Evolutionary conservation across 2,113 vertebrate genomes (phyloP), one percentile per base, ranked within the genome.

Genomic region (Dipodomys spectabilis): DNA sequence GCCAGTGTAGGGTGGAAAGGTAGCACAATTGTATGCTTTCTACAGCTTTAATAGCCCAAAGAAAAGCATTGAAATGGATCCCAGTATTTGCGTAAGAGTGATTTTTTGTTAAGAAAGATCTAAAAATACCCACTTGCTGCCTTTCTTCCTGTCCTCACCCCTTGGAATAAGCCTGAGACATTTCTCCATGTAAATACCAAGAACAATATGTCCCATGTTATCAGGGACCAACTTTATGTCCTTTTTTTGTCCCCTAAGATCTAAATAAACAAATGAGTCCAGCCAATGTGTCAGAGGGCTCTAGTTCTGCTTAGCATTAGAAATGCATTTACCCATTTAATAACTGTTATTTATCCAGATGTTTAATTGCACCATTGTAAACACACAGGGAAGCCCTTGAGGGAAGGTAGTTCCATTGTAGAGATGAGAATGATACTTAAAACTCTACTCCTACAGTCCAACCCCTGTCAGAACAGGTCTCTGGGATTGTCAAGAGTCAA

Each of bases 321-420:
- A 68, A 91, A 89, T 95, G 80, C 94, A 94, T 86, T 44, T 96
- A 94, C 83, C 84, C 72, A 67, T 96, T 96, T 96, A 97, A 97
- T 96, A 96, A 96, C 92, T 92, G 80, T 95, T 96, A 88, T 92
- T 97, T 95, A 94, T 93, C 53, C 86, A 85, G 92, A 94, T 92
- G 75, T 90, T 96, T 95, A 93, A 96, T 95, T 60, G 62, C 27
- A 49, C 91, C 75, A 80, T 57, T 95, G 95, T 94, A 97, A 97
- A 96, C 49, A 93, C 6, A 92, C 67, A 0, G 20, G 88, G 88
- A 85, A 96, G 83, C 22, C 72, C 93, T 90, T 69, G 1, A 20
- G 92, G 96, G 93, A 94, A 92, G 74, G 67, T 27, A 35, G 67
- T 92, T 84, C 44, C 30, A 28, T 32, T 78, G 94, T 93, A 81